These are phyloP conservation scores for Arvicanthis niloticus DNA, from an alignment of 2,113 vertebrate genomes.

Conservation along the genomic window DNA sequence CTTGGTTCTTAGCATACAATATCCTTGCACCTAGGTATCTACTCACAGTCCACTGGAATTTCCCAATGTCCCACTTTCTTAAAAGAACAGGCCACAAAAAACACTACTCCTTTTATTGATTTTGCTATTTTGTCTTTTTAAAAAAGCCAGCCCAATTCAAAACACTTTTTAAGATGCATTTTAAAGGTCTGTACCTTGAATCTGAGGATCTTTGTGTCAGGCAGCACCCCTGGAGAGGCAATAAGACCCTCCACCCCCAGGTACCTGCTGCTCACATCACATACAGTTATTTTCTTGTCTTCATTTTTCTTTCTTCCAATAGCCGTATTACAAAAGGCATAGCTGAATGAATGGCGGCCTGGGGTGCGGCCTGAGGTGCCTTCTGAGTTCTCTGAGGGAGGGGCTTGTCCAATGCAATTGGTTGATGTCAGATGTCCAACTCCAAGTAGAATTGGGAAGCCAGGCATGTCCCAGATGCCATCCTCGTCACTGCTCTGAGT, in stretches of 20 bases:
- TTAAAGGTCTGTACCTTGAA: slow-evolving; percentile 61
- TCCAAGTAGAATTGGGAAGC: slow-evolving; percentile 75
- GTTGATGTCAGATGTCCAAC: slow-evolving; percentile 57
- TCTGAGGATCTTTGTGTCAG: slow-evolving; percentile 57
- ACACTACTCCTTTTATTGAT: slow-evolving; percentile 69
- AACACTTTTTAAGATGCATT: slow-evolving; percentile 57
- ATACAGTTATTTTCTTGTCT: not conserved
- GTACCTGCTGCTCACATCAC: not conserved
- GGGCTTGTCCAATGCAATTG: slow-evolving; percentile 8
- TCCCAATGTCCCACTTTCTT: slow-evolving; percentile 5
- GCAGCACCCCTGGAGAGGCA: not conserved
- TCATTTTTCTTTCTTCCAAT: not conserved
- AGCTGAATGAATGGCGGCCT: slow-evolving; percentile 56
- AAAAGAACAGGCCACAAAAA: slow-evolving; percentile 51
- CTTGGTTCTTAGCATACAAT: not conserved
- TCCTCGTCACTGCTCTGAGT: slow-evolving; percentile 45
- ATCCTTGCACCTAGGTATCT: not conserved
- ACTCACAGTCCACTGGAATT: not conserved
- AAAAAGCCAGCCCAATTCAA: slow-evolving; percentile 20
- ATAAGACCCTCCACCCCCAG: not conserved
- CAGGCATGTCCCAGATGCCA: slow-evolving; percentile 49
- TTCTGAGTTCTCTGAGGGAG: slow-evolving; percentile 72
- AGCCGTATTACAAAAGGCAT: slow-evolving; percentile 45
- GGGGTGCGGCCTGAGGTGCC: not conserved
- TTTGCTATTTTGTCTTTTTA: slow-evolving; percentile 58